These are phyloP conservation scores for Pipistrellus nathusii DNA, from an alignment of 2,797 vertebrate species.

Conservation along the genomic window DNA sequence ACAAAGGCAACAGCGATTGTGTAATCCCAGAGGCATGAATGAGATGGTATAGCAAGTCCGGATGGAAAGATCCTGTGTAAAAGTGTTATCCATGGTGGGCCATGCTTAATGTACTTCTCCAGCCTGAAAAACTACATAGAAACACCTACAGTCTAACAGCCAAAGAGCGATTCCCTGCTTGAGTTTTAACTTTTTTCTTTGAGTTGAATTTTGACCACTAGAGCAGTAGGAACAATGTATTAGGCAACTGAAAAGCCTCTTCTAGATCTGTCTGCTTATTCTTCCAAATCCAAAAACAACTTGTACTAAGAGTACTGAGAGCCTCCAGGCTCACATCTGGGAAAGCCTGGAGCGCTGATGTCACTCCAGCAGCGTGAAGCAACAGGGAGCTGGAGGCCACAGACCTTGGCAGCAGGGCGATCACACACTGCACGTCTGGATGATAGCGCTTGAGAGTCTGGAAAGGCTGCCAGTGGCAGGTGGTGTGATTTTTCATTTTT, in stretches of 20 bases:
- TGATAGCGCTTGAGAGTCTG: slow-evolving; percentile 1
- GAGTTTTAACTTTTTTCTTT: background rate
- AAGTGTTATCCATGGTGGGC: background rate
- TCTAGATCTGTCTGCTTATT: background rate
- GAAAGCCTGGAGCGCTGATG: slow-evolving; percentile 21
- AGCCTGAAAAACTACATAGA: background rate
- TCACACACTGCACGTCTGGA: background rate
- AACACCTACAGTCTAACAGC: background rate
- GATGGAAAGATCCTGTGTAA: background rate
- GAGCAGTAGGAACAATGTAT: background rate
- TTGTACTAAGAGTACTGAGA: background rate
- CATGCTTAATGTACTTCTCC: background rate
- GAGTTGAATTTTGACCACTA: background rate
- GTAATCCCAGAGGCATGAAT: background rate
- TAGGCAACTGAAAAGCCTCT: background rate
- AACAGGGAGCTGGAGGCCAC: background rate
- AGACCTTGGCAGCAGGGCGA: background rate
- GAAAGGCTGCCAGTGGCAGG: background rate
- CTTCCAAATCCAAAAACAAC: background rate
- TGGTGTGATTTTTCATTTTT: background rate
- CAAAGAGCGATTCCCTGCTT: background rate
- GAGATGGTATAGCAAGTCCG: background rate
- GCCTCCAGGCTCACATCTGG: slow-evolving; percentile 21
- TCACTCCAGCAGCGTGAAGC: background rate
- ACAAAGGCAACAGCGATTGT: background rate